Percentiles rank a stretch among this genome's conserved stretches.
These are phyloP conservation scores for Pollenia griseotomentosa DNA, from an alignment of 2,888 invertebrate genomes.

Conservation along the genomic window DNA sequence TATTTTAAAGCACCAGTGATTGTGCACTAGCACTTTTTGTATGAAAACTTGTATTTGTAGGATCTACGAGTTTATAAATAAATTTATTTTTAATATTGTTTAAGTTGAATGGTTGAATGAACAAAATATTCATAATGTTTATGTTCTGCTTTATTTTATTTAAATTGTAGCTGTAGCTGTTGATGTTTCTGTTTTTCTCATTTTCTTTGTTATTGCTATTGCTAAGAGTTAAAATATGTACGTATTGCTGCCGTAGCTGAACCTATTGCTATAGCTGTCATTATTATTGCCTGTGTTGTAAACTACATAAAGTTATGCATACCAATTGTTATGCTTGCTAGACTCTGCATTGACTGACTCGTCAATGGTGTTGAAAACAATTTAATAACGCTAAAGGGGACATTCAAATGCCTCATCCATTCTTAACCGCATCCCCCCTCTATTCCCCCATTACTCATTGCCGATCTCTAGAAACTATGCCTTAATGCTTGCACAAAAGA, in stretches of 20 bases:
- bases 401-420: not conserved
- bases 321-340: constrained; percentile 65
- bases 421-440: not conserved
- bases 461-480: constrained; percentile 27
- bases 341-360: constrained; percentile 44
- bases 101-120: constrained; percentile 58
- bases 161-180: constrained; percentile 51
- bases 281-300: constrained; percentile 64
- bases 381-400: constrained; percentile 70
- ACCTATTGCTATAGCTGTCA: constrained; percentile 30
- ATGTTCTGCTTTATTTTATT: constrained; percentile 67
- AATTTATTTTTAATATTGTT: constrained; percentile 37
- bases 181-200: constrained; percentile 15
- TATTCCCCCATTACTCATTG: not conserved
- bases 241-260: constrained; percentile 10
- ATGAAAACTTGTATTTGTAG: constrained; percentile 30
- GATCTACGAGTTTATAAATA: constrained; percentile 60
- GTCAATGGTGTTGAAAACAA: constrained; percentile 72
- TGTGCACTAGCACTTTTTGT: not conserved
- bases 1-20: constrained; percentile 28
- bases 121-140: constrained; percentile 69
- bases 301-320: constrained; percentile 70
- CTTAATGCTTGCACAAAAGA: constrained; percentile 43
- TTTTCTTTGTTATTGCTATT: constrained; percentile 19
- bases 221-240: constrained; percentile 9